A percentile compares a stretch with the other conserved stretches of the same genome.
These are phyloP conservation scores for Calcarius lapponicus DNA, from an alignment of 2,797 vertebrate species.

Conservation along the genomic window DNA sequence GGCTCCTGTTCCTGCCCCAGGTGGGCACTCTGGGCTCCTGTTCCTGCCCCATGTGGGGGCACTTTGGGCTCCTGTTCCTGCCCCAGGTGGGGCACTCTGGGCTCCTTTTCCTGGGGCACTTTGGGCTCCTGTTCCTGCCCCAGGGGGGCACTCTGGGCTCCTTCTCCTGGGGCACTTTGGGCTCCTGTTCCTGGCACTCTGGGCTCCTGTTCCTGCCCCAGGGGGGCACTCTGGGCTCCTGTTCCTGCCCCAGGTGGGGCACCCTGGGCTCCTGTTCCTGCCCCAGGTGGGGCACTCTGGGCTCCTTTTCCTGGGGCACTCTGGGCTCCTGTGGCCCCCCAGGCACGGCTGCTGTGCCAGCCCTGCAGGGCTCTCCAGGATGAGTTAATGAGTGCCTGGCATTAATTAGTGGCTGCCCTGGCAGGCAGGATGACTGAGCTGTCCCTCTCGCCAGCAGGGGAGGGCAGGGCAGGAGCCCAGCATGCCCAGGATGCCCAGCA, in stretches of 20 bases:
- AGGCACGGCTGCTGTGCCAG: not conserved
- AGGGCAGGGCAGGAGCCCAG: not conserved
- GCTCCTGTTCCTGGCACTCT: too few relatives aligned
- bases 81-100: too few relatives aligned
- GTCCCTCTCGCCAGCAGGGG: conserved; percentile 25
- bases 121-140: not conserved
- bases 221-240: not conserved
- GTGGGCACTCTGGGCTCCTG: not conserved
- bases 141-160: not conserved
- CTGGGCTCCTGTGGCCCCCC: not conserved
- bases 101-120: not conserved
- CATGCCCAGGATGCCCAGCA: not conserved
- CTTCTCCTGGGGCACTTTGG: not conserved
- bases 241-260: too few relatives aligned
- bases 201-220: too few relatives aligned
- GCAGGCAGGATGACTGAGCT: conserved; percentile 41
- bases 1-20: not conserved
- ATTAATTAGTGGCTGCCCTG: conserved; percentile 62
- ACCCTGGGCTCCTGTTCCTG: not conserved
- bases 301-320: too few relatives aligned
- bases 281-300: too few relatives aligned
- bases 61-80: too few relatives aligned
- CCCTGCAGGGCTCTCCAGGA: not conserved
- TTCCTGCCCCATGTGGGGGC: too few relatives aligned
- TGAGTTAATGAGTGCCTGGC: conserved; percentile 63